Conservation (phyloP, 2,797 vertebrate species). For the Anas georgica region DNA sequence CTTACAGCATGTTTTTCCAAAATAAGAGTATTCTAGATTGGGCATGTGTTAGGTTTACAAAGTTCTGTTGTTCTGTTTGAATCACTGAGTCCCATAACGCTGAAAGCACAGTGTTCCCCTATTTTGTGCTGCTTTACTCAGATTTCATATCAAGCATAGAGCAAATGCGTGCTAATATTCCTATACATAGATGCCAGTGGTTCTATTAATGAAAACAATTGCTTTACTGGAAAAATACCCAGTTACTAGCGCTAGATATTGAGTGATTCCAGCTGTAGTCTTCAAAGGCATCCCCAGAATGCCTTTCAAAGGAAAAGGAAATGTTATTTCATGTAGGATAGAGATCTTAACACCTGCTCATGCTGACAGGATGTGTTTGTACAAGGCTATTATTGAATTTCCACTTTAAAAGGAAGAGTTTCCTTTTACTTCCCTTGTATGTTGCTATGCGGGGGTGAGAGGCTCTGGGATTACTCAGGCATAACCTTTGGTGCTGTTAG, state of each 20-base stretch:
- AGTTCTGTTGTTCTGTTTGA: neutral
- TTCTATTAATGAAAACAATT: neutral
- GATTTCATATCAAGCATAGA: neutral
- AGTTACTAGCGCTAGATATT: neutral
- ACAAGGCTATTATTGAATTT: conserved; percentile 3
- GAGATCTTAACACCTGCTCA: neutral
- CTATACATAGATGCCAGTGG: neutral
- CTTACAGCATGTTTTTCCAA: neutral
- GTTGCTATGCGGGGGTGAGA: neutral
- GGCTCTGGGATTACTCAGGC: neutral
- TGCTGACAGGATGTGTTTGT: neutral
- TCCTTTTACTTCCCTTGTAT: neutral
- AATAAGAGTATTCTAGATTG: neutral
- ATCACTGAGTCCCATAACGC: neutral
- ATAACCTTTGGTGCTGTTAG: neutral
- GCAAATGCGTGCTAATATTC: neutral
- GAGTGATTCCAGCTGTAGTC: neutral
- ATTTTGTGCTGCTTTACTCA: neutral
- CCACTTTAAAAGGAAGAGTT: neutral
- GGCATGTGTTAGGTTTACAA: neutral
- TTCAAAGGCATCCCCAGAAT: neutral
- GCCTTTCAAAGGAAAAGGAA: conserved; percentile 4
- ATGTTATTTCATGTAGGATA: neutral
- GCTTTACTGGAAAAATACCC: neutral
- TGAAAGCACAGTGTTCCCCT: neutral